phyloP scores from a whole-genome alignment of 2,797 vertebrate genomes.

The Pantherophis vulpinus region DNA sequence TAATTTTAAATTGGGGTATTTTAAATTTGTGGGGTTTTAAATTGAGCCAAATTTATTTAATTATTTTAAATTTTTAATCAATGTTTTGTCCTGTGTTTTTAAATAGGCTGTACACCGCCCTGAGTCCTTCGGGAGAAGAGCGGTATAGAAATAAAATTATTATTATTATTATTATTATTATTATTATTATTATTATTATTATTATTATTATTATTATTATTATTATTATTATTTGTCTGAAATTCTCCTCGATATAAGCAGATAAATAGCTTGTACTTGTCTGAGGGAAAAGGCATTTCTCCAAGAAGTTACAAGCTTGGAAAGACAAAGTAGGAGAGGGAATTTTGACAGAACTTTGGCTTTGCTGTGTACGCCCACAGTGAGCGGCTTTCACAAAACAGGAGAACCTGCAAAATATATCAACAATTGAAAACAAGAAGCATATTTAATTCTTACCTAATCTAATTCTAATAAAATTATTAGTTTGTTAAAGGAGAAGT shows the following conservation, averaged over 20 bases:
- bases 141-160: too few species aligned
- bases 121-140: too few species aligned
- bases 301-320: neutral
- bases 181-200: too few species aligned
- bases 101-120: too few species aligned
- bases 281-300: neutral
- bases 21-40: too few species aligned
- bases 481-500: neutral
- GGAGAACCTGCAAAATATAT: neutral
- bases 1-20: too few species aligned
- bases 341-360: neutral
- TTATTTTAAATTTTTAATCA: too few species aligned
- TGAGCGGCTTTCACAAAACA: neutral
- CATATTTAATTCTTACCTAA: neutral
- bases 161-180: too few species aligned
- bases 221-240: too few species aligned
- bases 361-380: neutral
- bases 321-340: neutral
- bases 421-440: neutral
- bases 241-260: neutral
- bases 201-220: too few species aligned
- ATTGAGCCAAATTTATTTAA: too few species aligned
- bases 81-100: too few species aligned
- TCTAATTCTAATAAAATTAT: neutral
- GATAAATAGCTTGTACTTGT: neutral